A percentile compares a stretch with the other conserved stretches of the same genome.
These are phyloP conservation scores for Malurus elegans DNA, from an alignment of 2,113 vertebrate species.

Conservation along the genomic window DNA sequence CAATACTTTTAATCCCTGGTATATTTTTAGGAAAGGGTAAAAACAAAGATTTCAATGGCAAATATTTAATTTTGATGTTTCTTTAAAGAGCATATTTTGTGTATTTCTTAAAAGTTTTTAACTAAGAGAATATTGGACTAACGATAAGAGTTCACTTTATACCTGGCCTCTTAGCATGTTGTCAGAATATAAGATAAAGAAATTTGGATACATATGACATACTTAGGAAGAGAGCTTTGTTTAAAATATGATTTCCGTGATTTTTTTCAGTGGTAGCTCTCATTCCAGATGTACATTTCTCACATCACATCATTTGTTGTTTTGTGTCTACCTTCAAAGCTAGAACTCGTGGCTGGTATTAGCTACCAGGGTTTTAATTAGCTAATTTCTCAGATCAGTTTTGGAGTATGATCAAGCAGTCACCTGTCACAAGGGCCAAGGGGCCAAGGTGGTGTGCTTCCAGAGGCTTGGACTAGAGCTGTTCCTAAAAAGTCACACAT, in stretches of 20 bases:
- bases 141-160: neutral
- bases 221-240: neutral
- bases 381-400: neutral
- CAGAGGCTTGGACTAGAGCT: neutral
- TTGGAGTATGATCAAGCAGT: neutral
- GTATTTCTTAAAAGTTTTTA: neutral
- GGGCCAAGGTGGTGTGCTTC: neutral
- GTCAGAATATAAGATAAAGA: neutral
- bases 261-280: neutral
- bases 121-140: neutral
- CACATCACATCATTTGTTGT: neutral
- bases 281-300: neutral
- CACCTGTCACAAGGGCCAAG: neutral
- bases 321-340: neutral
- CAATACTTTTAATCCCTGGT: neutral
- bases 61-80: neutral
- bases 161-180: neutral
- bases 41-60: neutral
- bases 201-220: neutral
- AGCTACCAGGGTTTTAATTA: neutral
- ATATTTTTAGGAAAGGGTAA: neutral
- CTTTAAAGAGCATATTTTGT: neutral
- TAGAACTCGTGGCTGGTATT: neutral
- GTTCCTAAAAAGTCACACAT: neutral
- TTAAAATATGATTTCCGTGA: rapidly evolving